A percentile compares a stretch with the other conserved stretches of the same genome.
Evolutionary conservation across 2,797 vertebrate genomes (phyloP).

Genomic region (Sebastes steindachneri): DNA sequence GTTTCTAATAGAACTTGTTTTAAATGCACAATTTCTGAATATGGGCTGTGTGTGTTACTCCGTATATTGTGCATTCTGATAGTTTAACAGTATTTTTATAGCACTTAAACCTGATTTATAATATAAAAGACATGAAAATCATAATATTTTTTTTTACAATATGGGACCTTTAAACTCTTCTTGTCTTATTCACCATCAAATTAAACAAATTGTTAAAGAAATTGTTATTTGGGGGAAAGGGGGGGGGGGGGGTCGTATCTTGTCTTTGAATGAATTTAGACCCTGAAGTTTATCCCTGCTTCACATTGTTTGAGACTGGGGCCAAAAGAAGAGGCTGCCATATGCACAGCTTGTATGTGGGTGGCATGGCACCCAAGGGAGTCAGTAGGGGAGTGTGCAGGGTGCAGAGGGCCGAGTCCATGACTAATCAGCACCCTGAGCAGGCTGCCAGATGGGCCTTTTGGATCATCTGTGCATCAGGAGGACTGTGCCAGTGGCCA

Average conservation of each 20-base stretch:
- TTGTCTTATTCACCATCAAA: neutral
- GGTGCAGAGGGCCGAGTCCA: slow-evolving; percentile 40
- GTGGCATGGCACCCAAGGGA: slow-evolving; percentile 51
- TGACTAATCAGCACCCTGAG: slow-evolving; percentile 71
- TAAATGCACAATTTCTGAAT: too few species aligned
- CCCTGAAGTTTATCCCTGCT: neutral
- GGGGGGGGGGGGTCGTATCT: rapidly evolving
- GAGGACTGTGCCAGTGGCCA: slow-evolving; percentile 38
- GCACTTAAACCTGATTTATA: too few species aligned
- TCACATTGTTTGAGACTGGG: neutral
- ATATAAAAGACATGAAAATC: too few species aligned
- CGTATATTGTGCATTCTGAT: too few species aligned
- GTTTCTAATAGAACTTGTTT: too few species aligned
- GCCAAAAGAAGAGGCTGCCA: slow-evolving; percentile 19
- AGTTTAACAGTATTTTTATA: too few species aligned
- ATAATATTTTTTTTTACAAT: too few species aligned
- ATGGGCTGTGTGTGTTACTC: too few species aligned
- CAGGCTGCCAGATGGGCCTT: slow-evolving; percentile 76
- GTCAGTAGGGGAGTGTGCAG: slow-evolving; percentile 41
- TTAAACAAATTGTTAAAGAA: neutral
- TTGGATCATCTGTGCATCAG: slow-evolving; percentile 61
- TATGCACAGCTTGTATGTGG: slow-evolving; percentile 71
- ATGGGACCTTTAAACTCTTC: neutral
- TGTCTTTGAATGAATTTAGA: neutral
- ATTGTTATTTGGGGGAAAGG: too few species aligned